Conservation (phyloP, 1,140 invertebrate species). For the Cydia fagiglandana region DNA sequence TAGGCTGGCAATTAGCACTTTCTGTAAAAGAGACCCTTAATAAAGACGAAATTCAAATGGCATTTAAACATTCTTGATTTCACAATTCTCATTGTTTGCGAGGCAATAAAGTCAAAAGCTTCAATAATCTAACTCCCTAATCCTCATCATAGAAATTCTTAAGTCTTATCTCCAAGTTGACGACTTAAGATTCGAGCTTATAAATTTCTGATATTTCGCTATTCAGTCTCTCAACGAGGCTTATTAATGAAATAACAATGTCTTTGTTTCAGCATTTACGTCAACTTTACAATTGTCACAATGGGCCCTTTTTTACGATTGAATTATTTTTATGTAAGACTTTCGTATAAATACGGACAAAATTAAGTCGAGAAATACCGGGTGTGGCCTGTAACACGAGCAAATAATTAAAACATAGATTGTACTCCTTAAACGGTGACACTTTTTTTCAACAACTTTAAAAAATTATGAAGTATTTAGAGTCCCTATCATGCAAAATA, state of each 20-base stretch:
- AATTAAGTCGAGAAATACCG: too few species aligned
- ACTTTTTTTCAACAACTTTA: too few species aligned
- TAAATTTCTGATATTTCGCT: conserved; percentile 26
- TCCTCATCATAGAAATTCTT: background rate
- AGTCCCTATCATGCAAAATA: too few species aligned
- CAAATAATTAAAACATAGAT: too few species aligned
- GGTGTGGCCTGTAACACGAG: too few species aligned
- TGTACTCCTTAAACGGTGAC: too few species aligned
- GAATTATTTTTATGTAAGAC: too few species aligned
- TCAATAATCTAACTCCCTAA: conserved; percentile 9
- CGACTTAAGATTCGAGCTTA: conserved; percentile 14
- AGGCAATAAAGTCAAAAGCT: background rate
- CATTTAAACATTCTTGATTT: background rate
- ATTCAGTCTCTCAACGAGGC: background rate
- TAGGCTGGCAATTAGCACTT: too few species aligned
- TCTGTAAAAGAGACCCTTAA: too few species aligned
- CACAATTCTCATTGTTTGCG: background rate
- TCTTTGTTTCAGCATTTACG: background rate
- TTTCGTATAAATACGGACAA: too few species aligned
- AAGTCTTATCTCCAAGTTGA: conserved; percentile 19
- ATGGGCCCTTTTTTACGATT: background rate
- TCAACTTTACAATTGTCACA: background rate
- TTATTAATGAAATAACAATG: background rate
- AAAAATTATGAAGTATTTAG: too few species aligned
- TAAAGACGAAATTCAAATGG: background rate